Conservation (phyloP, 2,113 vertebrate genomes). For the Clarias gariepinus region DNA sequence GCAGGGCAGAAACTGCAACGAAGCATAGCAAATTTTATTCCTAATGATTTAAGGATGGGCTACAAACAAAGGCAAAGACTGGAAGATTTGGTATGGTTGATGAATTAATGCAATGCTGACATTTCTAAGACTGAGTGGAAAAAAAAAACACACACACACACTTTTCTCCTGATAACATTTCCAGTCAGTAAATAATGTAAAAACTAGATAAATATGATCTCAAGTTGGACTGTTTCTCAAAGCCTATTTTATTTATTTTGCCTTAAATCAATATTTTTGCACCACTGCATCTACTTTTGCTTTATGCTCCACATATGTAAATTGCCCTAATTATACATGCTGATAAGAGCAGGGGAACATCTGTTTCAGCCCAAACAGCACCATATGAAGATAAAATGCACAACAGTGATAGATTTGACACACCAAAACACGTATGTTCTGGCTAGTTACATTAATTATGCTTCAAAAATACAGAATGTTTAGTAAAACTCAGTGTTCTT, state of each 20-base stretch:
- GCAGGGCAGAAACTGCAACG: slow-evolving; percentile 74
- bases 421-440: slow-evolving; percentile 53
- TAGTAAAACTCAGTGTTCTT: slow-evolving; percentile 2
- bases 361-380: slow-evolving; percentile 70
- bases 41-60: slow-evolving; percentile 61
- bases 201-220: neutral
- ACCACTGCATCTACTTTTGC: slow-evolving; percentile 49
- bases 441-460: neutral
- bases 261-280: slow-evolving; percentile 64
- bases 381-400: slow-evolving; percentile 66
- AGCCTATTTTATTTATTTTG: neutral
- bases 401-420: slow-evolving; percentile 68
- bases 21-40: slow-evolving; percentile 66
- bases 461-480: slow-evolving; percentile 10
- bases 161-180: neutral
- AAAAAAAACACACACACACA: neutral
- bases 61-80: slow-evolving; percentile 26
- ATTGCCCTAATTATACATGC: slow-evolving; percentile 77
- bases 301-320: slow-evolving; percentile 72
- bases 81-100: slow-evolving; percentile 18
- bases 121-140: neutral
- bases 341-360: slow-evolving; percentile 77
- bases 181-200: slow-evolving; percentile 13
- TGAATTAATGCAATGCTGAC: slow-evolving; percentile 4
- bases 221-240: neutral